Evolutionary conservation across 1,140 invertebrate genomes (phyloP), one percentile per base, ranked within the genome.

Genomic region (Zophobas morio): DNA sequence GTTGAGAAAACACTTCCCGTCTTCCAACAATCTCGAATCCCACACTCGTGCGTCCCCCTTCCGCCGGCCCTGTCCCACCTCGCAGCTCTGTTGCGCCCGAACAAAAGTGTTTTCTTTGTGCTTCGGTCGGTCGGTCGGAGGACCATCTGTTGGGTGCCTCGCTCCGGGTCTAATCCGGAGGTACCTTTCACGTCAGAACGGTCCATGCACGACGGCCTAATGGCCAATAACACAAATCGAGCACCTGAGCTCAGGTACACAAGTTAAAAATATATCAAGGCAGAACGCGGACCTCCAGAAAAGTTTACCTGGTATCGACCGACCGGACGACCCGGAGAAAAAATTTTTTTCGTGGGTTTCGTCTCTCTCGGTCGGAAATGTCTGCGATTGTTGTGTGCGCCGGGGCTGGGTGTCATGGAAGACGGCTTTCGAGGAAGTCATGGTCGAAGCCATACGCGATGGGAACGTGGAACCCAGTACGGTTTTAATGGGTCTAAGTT

Each of bases 51-150:
- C 20, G 20, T 20, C 20, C 20, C 20, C 20, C 20, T 46, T 46
- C 8, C 42, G 42, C 3, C 3, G 8, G 8, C 53, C 53, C 33
- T 54, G 53, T 4, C 35, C 32, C 32, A 34, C 6, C 35, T 54
- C 33, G 53, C 35, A 33, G 32, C 53, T 32, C 5, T 34, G 53
- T 54, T 54, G 32, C n/a, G 32, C 35, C 20, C 32, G 53, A 54
- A 54, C 53, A 54, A 54, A 54, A 54, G 53, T 54, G 53, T 54
- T 54, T 54, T 54, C 53, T 54, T 54, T 54, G 53, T 54, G 53
- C 20, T 20, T 20, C 20, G 20, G 20, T 20, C 20, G 20, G 20
- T 20, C 20, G 53, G 53, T 54, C 35, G 53, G 53, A 34, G 35
- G 53, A 54, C 53, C 53, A 54, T 54, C 53, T 54, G 53, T 54